phyloP scores from a whole-genome alignment of 2,797 vertebrate species.

The Oreochromis mossambicus region DNA sequence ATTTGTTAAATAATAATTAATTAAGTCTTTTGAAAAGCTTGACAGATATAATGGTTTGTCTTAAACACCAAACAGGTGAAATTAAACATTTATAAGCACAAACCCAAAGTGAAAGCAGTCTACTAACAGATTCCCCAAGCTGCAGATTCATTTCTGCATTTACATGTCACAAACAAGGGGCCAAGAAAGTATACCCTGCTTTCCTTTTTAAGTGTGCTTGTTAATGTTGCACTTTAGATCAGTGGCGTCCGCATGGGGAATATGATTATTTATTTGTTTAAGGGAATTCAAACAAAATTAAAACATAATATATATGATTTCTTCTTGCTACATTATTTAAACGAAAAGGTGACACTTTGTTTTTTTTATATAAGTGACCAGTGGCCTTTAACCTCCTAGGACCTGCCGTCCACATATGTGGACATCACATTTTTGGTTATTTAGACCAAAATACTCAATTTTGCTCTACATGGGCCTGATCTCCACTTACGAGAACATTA shows the following conservation, averaged over 20 bases:
- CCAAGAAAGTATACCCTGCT: not conserved
- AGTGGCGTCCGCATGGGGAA: rapidly evolving
- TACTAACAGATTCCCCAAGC: not conserved
- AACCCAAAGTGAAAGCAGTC: not conserved
- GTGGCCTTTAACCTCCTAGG: no score
- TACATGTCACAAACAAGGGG: not conserved
- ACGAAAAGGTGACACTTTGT: not conserved
- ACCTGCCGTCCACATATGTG: no score
- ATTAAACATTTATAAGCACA: not conserved
- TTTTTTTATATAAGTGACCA: not conserved
- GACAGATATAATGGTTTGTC: not conserved
- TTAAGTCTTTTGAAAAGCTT: not conserved
- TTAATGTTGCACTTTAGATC: not conserved
- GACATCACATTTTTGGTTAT: no score
- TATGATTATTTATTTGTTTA: not conserved
- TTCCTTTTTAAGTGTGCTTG: not conserved
- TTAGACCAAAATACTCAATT: no score
- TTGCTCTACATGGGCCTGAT: no score
- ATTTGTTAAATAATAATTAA: not conserved
- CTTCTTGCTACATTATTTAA: not conserved
- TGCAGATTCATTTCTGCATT: slow-evolving; percentile 13
- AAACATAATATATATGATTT: not conserved
- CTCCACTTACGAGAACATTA: no score
- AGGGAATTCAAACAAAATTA: not conserved
- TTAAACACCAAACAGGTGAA: not conserved